Percentiles rank a stretch among this genome's conserved stretches.
These are phyloP conservation scores for Drosophila neocordata DNA, from an alignment of 1,140 invertebrate genomes.

Conservation along the genomic window DNA sequence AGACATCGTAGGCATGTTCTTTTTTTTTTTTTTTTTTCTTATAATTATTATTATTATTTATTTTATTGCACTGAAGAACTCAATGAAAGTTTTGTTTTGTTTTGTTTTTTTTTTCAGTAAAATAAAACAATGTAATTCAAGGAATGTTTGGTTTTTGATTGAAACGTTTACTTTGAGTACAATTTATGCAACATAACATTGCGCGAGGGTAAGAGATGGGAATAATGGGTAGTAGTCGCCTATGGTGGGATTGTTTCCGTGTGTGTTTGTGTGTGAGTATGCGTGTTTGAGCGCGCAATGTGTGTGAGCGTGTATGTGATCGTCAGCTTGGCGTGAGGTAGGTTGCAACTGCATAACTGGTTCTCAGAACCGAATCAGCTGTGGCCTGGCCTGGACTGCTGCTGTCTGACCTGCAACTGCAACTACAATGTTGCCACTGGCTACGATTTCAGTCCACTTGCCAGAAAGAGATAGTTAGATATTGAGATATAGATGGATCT, in stretches of 20 bases:
- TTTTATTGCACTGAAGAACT: slow-evolving; percentile 69
- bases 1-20: slow-evolving; percentile 22
- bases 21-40: slow-evolving; percentile 35
- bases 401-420: slow-evolving; percentile 47
- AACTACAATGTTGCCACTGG: slow-evolving; percentile 68
- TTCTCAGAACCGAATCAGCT: slow-evolving; percentile 53
- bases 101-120: slow-evolving; percentile 23
- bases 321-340: slow-evolving; percentile 69
- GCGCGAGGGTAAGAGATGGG: slow-evolving; percentile 25
- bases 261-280: slow-evolving; percentile 23
- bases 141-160: slow-evolving; percentile 59
- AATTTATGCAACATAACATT: slow-evolving; percentile 71
- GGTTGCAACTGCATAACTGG: slow-evolving; percentile 57
- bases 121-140: slow-evolving; percentile 61
- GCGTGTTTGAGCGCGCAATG: slow-evolving; percentile 32
- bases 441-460: slow-evolving; percentile 38
- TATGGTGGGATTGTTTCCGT: neutral
- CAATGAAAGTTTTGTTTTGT: slow-evolving; percentile 62
- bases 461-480: slow-evolving; percentile 17
- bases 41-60: slow-evolving; percentile 13
- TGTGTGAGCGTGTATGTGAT: slow-evolving; percentile 28
- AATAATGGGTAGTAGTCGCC: neutral
- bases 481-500: slow-evolving; percentile 19
- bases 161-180: slow-evolving; percentile 66
- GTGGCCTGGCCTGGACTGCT: slow-evolving; percentile 38